A percentile compares a stretch with the other conserved stretches of the same genome.
phyloP scores from a whole-genome alignment of 2,888 invertebrate genomes.

The Meandrusa payeni region DNA sequence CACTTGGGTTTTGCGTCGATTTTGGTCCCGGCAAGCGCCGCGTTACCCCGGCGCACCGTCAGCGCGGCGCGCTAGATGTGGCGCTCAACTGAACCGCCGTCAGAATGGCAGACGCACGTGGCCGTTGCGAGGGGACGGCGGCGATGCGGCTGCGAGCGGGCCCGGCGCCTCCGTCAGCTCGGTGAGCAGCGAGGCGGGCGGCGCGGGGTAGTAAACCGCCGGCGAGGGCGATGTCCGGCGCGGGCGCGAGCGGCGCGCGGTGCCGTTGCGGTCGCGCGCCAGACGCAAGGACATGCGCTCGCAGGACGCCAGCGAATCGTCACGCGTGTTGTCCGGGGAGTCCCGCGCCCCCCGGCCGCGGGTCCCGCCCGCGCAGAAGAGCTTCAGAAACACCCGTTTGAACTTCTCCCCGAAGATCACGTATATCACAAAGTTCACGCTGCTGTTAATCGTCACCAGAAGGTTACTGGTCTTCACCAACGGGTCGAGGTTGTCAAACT shows the following conservation, averaged over 20 bases:
- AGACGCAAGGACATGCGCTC: slow-evolving; percentile 86
- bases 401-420: slow-evolving; percentile 99
- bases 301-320: slow-evolving; percentile 91
- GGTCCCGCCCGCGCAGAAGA: slow-evolving; percentile 85
- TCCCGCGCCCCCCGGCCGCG: slow-evolving; percentile 77
- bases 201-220: slow-evolving; percentile 62
- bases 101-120: slow-evolving; percentile 47
- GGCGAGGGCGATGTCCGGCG: slow-evolving; percentile 40
- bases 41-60: neutral
- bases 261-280: slow-evolving; percentile 66
- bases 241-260: slow-evolving; percentile 50
- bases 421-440: slow-evolving; percentile 98
- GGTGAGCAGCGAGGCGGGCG: slow-evolving; percentile 33
- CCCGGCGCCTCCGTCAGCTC: slow-evolving; percentile 32
- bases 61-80: neutral
- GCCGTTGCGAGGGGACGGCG: slow-evolving; percentile 45
- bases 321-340: slow-evolving; percentile 86
- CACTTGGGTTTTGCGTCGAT: slow-evolving; percentile 1
- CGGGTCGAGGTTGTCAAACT: slow-evolving; percentile 76
- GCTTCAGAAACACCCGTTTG: slow-evolving; percentile 90
- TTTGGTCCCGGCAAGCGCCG: slow-evolving; percentile 9
- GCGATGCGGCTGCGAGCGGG: slow-evolving; percentile 33
- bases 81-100: slow-evolving; percentile 25
- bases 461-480: slow-evolving; percentile 93
- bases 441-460: slow-evolving; percentile 97